These are phyloP conservation scores for Mionectes macconnelli DNA, from an alignment of 2,113 vertebrate species.

Conservation along the genomic window DNA sequence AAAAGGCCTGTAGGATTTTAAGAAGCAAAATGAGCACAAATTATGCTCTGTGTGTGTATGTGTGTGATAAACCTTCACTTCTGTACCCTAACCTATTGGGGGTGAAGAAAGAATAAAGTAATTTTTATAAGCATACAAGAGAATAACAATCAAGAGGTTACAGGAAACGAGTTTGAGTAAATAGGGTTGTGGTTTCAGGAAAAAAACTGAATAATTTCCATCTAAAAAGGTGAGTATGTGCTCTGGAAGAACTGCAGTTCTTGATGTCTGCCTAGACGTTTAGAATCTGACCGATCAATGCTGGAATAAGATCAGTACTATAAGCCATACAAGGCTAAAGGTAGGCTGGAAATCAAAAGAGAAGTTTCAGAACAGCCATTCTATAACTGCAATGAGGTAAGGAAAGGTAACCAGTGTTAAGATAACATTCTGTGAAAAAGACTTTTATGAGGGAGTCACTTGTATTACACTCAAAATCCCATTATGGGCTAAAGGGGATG, in stretches of 20 bases:
- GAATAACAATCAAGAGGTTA: background rate
- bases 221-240: background rate
- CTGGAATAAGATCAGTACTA: background rate
- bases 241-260: background rate
- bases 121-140: background rate
- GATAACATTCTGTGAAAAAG: background rate
- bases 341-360: background rate
- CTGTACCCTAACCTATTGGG: background rate
- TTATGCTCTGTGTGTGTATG: background rate
- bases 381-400: background rate
- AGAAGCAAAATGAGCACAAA: background rate
- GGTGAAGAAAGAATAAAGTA: background rate
- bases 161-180: background rate
- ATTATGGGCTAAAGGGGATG: background rate
- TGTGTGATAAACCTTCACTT: background rate
- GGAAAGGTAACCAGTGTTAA: background rate
- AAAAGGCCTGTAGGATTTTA: background rate
- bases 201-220: background rate
- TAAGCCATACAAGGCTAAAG: background rate
- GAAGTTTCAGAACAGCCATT: background rate
- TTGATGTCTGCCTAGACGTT: background rate
- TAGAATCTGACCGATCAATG: background rate
- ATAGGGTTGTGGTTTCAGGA: background rate
- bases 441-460: background rate
- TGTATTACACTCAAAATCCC: background rate